Evolutionary conservation across 92 coral and sea anemone species (phyloP).

Genomic region (Porites cylindrica): DNA sequence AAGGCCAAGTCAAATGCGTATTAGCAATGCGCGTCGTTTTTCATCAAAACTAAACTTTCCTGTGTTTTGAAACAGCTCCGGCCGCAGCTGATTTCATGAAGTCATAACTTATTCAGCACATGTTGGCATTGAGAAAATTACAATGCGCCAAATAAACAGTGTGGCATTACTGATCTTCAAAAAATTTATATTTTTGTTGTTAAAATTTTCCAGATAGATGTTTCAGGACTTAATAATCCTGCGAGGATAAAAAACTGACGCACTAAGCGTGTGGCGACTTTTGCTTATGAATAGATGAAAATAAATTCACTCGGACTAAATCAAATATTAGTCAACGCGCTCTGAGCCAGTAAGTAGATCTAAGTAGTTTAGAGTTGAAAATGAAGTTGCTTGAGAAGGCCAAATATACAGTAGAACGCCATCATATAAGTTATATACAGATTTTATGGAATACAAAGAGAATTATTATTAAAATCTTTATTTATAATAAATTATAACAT

Average conservation of each 20-base stretch:
- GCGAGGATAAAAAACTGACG: constrained; percentile 20
- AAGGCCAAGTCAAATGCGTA: background rate
- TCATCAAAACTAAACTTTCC: constrained; percentile 16
- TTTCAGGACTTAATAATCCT: background rate
- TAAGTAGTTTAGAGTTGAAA: constrained; percentile 4
- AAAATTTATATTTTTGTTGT: constrained; percentile 5
- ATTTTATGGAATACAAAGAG: constrained; percentile 41
- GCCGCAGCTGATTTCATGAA: constrained; percentile 49
- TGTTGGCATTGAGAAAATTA: constrained; percentile 42
- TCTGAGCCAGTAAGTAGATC: background rate
- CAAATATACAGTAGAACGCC: constrained; percentile 12
- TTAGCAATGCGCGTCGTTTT: constrained; percentile 43
- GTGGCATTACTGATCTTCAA: constrained; percentile 10
- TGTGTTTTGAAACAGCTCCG: constrained; percentile 11
- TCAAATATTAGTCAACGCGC: background rate
- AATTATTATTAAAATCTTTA: constrained; percentile 48
- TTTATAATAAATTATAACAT: constrained; percentile 37
- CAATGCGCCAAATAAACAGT: background rate
- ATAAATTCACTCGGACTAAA: constrained; percentile 4
- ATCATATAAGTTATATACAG: constrained; percentile 32
- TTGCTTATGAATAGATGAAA: constrained; percentile 40
- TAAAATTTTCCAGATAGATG: constrained; percentile 17
- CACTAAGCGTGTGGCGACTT: background rate
- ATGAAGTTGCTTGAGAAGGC: constrained; percentile 2
- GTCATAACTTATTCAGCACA: constrained; percentile 45